Base-by-base conservation (phyloP, 1,140 invertebrate genomes). In the Diorhabda carinulata region DNA sequence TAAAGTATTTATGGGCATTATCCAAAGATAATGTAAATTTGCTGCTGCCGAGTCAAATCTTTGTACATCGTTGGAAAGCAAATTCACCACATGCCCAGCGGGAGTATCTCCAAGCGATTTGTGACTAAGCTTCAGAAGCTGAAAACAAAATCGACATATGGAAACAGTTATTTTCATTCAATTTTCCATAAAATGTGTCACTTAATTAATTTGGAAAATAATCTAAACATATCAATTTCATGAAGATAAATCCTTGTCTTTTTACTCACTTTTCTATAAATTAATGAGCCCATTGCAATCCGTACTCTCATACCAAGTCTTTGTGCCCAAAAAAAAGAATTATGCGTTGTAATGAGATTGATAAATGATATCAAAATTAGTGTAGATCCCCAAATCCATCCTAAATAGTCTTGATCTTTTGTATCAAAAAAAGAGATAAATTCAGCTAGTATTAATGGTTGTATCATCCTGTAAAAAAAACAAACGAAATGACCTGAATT, bases 1-100 rank as follows among this genome's bases (percentile, higher is more conserved):
- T 3, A 82, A 81, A 6, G 84, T 85, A 77, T 94, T 90, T 8
- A 77, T n/a, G 5, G 78, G 78, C 62, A 73, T 73, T 41, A 79
- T 74, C 78, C 78, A 79, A 2, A 85, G 40, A 10, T 75, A 83
- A 70, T 88, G 83, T 3, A 88, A 66, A 70, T 82, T 87, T 43
- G 82, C 64, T 2, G 83, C 78, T 0, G 84, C 77, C 8, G 81
- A 40, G 72, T 90, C 88, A 71, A 89, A 89, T 72, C 87, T 82
- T 61, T 84, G 84, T 4, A 90, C 83, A 68, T 94, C 92, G 75
- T 94, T 95, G 9, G 93, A 92, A 70, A 96, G 84, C 0, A 96
- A 77, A 75, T 95, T 95, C 4, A 95, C 88, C 45, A 95, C 88
- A 80, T 94, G 92, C 4, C 95, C 94, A 66, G 85, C 78, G 3